A percentile compares a stretch with the other conserved stretches of the same genome.
phyloP scores from a whole-genome alignment of 2,888 invertebrate genomes.

The Periphyllus acericola region DNA sequence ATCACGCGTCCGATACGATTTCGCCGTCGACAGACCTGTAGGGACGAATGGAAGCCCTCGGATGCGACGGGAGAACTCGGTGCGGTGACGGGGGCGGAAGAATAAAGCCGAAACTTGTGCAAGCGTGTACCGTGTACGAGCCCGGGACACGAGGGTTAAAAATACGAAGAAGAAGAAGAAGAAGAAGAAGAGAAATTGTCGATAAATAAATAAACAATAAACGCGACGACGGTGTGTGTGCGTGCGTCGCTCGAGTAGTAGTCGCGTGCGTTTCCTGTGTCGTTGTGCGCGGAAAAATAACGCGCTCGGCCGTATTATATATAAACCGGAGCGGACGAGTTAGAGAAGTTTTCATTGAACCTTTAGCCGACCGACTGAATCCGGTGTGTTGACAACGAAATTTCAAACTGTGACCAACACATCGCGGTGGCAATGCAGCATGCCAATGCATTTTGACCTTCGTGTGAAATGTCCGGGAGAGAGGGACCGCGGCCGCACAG shows the following conservation, averaged over 20 bases:
- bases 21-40: too few species aligned
- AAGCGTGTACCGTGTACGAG: too few species aligned
- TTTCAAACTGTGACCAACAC: conserved; percentile 28
- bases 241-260: not conserved
- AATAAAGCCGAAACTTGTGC: too few species aligned
- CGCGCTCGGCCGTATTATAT: not conserved
- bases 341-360: conserved; percentile 42
- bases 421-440: conserved; percentile 32
- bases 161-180: too few species aligned
- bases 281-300: not conserved
- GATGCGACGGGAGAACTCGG: too few species aligned
- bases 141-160: too few species aligned
- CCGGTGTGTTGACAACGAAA: conserved; percentile 41
- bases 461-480: conserved; percentile 39
- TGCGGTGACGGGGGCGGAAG: too few species aligned
- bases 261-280: not conserved
- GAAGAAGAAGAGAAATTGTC: too few species aligned
- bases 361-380: conserved; percentile 50
- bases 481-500: not conserved
- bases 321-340: conserved; percentile 13
- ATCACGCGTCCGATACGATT: too few species aligned
- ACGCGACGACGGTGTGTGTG: not conserved
- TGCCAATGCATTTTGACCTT: conserved; percentile 44
- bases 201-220: too few species aligned
- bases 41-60: too few species aligned